These are phyloP conservation scores for Bucorvus abyssinicus DNA, from an alignment of 2,797 vertebrate species.

Conservation along the genomic window DNA sequence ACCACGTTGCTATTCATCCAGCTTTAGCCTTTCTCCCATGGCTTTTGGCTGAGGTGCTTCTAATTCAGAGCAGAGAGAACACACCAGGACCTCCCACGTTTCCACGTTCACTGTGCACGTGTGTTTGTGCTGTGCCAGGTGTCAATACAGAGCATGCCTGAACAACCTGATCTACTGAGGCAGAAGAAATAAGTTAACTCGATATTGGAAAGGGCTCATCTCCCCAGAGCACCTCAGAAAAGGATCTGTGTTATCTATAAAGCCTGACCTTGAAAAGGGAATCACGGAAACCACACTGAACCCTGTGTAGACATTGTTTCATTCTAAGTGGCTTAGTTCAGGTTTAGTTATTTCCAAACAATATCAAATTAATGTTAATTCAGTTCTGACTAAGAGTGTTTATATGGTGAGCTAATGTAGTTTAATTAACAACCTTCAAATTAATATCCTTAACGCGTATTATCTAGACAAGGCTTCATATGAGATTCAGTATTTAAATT, in stretches of 20 bases:
- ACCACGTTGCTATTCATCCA: fast-evolving
- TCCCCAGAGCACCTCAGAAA: neutral
- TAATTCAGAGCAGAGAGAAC: neutral
- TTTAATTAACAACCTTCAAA: neutral
- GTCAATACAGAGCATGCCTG: neutral
- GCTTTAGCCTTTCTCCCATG: neutral
- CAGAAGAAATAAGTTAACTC: neutral
- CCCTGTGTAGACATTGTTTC: neutral
- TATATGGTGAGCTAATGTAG: neutral
- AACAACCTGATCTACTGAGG: neutral
- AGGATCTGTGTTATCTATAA: neutral
- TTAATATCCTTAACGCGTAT: neutral
- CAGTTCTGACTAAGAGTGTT: neutral
- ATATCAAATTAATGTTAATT: neutral
- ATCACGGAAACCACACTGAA: neutral
- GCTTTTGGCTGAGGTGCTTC: neutral
- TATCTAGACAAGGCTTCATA: neutral
- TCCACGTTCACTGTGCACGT: neutral
- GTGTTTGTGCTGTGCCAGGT: neutral
- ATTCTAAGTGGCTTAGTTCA: neutral
- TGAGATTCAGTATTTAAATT: neutral
- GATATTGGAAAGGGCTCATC: neutral
- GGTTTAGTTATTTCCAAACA: neutral
- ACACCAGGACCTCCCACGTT: neutral
- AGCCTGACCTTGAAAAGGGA: neutral